A percentile compares a stretch with the other conserved stretches of the same genome.
Conservation (phyloP, 64 coral and sea anemone species). For the Pocillopora verrucosa region DNA sequence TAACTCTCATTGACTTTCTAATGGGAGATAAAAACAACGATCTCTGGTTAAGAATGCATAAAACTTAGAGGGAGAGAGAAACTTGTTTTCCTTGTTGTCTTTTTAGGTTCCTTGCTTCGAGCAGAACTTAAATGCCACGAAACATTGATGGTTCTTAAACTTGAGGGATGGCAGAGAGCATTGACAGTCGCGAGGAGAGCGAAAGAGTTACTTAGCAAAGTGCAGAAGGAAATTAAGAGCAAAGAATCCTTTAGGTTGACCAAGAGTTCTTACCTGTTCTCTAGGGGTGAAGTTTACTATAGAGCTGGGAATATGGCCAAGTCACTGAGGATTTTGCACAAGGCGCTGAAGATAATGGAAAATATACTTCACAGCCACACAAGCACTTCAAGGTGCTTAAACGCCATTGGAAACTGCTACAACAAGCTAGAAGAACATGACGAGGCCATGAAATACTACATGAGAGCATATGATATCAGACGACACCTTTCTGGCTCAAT, state of each 20-base stretch:
- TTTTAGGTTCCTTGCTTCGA: neutral
- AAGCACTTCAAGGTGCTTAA: slow-evolving; percentile 41
- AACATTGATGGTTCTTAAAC: slow-evolving; percentile 11
- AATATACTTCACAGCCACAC: slow-evolving; percentile 23
- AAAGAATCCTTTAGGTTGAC: neutral
- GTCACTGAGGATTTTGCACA: neutral
- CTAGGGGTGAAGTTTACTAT: slow-evolving; percentile 20
- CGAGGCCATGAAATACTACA: slow-evolving; percentile 15
- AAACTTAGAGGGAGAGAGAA: neutral
- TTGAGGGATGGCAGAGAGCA: slow-evolving; percentile 22
- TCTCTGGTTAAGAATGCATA: too few species aligned
- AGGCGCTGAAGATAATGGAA: slow-evolving; percentile 27
- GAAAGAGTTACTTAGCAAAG: neutral
- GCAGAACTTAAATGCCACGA: slow-evolving; percentile 6
- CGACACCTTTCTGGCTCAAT: slow-evolving; percentile 16
- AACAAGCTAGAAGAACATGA: neutral
- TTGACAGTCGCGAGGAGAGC: neutral
- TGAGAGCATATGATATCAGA: slow-evolving; percentile 38
- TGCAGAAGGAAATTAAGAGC: neutral
- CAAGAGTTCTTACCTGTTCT: slow-evolving; percentile 15
- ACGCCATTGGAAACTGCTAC: slow-evolving; percentile 48
- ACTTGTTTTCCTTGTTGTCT: neutral
- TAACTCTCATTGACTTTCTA: too few species aligned
- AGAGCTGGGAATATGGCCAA: neutral
- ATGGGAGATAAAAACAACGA: too few species aligned